phyloP scores from a whole-genome alignment of 2,797 vertebrate genomes.

The Hipposideros larvatus region DNA sequence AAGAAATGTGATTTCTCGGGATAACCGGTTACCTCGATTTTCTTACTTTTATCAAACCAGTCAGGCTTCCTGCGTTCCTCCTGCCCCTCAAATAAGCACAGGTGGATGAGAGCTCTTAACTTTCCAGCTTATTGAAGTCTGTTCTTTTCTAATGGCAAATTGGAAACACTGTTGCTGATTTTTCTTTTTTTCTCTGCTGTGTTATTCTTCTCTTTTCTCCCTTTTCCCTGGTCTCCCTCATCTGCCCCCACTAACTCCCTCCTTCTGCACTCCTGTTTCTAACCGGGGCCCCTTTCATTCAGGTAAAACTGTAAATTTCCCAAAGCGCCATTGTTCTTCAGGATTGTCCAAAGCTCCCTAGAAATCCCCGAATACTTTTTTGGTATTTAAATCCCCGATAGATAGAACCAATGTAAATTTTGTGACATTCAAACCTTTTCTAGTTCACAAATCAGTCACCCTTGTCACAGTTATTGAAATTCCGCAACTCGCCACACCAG shows the following conservation, averaged over 20 bases:
- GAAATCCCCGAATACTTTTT: conserved; percentile 80
- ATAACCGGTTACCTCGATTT: conserved; percentile 78
- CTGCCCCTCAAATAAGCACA: conserved; percentile 75
- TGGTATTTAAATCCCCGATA: conserved; percentile 86
- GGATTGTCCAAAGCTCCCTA: conserved; percentile 84
- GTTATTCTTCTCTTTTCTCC: conserved; percentile 51
- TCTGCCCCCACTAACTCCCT: background rate
- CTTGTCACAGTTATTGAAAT: conserved; percentile 94
- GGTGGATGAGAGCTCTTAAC: conserved; percentile 87
- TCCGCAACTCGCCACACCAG: conserved; percentile 91
- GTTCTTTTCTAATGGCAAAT: conserved; percentile 21
- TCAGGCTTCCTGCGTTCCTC: conserved; percentile 81
- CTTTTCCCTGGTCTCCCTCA: background rate
- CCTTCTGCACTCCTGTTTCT: conserved; percentile 56
- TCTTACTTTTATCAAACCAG: conserved; percentile 83
- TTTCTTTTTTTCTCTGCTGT: conserved; percentile 1
- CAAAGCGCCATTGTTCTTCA: conserved; percentile 84
- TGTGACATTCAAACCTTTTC: conserved; percentile 91
- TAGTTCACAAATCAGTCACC: conserved; percentile 93
- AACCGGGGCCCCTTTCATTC: conserved; percentile 84
- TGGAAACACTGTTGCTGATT: conserved; percentile 54
- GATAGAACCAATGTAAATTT: conserved; percentile 90
- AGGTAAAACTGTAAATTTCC: conserved; percentile 90
- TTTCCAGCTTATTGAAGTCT: conserved; percentile 79
- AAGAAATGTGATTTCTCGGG: conserved; percentile 83